Percentiles rank a stretch among this genome's conserved stretches.
Conservation (phyloP, 2,888 invertebrate species). For the Drosophila demipolita region DNA sequence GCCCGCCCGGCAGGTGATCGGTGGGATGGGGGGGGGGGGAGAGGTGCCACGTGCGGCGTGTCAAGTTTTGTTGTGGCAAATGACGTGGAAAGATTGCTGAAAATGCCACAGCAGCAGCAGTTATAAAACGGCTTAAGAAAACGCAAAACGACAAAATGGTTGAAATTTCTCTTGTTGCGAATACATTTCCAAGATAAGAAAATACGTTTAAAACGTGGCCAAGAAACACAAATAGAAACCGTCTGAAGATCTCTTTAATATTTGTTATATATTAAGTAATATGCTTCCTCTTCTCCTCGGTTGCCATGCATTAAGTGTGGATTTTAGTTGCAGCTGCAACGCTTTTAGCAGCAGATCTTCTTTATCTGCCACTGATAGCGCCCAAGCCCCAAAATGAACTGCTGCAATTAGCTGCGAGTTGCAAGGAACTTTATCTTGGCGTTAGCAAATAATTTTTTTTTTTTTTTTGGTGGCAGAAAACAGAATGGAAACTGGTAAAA, state of each 20-base stretch:
- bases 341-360: constrained; percentile 16
- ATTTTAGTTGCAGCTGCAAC: constrained; percentile 23
- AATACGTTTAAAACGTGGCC: neutral
- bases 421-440: constrained; percentile 57
- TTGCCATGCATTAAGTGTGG: constrained; percentile 16
- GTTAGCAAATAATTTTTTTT: constrained; percentile 53
- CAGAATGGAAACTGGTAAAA: constrained; percentile 47
- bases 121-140: constrained; percentile 13
- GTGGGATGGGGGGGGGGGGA: neutral
- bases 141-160: constrained; percentile 3
- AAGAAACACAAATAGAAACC: neutral
- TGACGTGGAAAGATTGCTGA: constrained; percentile 63
- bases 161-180: constrained; percentile 16
- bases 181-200: constrained; percentile 39
- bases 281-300: neutral
- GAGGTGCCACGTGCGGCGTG: constrained; percentile 19
- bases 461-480: neutral
- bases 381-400: constrained; percentile 44
- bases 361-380: constrained; percentile 37
- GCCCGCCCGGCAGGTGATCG: constrained; percentile 42
- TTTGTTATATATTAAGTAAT: constrained; percentile 3
- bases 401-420: constrained; percentile 69
- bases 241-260: neutral
- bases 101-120: constrained; percentile 49
- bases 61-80: constrained; percentile 55